phyloP scores from a whole-genome alignment of 2,113 vertebrate species.

The Ptilonorhynchus violaceus region DNA sequence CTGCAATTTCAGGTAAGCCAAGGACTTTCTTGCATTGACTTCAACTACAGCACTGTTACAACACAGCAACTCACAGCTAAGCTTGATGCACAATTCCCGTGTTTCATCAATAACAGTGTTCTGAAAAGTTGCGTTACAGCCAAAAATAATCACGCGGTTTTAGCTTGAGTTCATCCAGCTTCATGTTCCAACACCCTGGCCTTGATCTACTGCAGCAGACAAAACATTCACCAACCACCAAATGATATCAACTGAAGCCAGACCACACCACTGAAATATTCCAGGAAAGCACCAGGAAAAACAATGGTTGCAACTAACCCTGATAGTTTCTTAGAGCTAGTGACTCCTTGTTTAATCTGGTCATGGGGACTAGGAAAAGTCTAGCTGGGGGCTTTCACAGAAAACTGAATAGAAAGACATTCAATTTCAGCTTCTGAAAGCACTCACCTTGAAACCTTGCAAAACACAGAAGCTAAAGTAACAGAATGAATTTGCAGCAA shows the following conservation, averaged over 20 bases:
- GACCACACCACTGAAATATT: not conserved
- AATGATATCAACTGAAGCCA: not conserved
- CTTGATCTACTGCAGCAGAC: not conserved
- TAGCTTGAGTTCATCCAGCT: not conserved
- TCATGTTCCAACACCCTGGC: not conserved
- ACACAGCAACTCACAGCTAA: not conserved
- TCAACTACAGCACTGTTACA: not conserved
- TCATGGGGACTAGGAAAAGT: not conserved
- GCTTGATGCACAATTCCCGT: not conserved
- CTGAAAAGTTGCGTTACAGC: not conserved
- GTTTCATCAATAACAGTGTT: not conserved
- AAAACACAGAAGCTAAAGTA: not conserved
- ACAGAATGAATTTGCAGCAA: not conserved
- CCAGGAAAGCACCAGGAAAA: not conserved
- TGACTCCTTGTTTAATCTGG: not conserved
- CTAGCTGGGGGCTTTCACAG: not conserved
- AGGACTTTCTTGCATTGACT: not conserved
- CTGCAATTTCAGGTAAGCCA: not conserved
- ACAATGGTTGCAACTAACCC: not conserved
- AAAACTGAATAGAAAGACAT: not conserved
- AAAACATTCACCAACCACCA: not conserved
- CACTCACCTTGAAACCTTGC: not conserved
- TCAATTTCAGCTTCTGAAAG: not conserved
- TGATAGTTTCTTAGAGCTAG: not conserved
- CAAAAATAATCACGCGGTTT: not conserved